Conservation (phyloP, 2,797 vertebrate genomes). For the Erpetoichthys calabaricus region DNA sequence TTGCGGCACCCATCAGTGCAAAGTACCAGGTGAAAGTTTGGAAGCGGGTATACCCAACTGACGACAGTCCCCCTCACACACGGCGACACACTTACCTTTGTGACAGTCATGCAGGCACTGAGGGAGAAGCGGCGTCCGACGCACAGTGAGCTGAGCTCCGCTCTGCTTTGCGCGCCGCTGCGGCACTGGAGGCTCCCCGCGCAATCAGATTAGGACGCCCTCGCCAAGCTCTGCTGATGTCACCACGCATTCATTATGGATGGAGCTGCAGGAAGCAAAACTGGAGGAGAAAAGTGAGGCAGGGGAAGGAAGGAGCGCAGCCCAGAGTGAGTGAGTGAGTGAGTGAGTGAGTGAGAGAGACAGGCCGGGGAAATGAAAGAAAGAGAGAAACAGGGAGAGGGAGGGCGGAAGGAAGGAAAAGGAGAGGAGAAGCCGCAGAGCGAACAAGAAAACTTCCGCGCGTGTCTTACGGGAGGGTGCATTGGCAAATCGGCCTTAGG, state of each 20-base stretch:
- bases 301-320: constrained; percentile 16
- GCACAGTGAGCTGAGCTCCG: constrained; percentile 3
- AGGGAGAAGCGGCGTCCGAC: constrained; percentile 42
- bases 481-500: background rate
- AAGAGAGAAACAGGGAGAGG: constrained; percentile 5
- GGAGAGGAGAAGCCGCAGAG: constrained; percentile 1
- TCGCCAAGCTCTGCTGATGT: constrained; percentile 29
- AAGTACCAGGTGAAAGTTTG: background rate
- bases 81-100: constrained; percentile 61
- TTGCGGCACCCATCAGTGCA: no score
- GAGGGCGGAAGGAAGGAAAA: constrained; percentile 9
- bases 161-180: constrained; percentile 3
- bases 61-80: constrained; percentile 4
- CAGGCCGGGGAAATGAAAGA: constrained; percentile 21
- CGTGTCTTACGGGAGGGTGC: constrained; percentile 5
- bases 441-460: background rate
- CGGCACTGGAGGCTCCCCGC: constrained; percentile 1
- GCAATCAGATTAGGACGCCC: constrained; percentile 32
- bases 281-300: constrained; percentile 5
- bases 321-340: constrained; percentile 11
- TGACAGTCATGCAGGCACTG: constrained; percentile 86
- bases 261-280: constrained; percentile 23
- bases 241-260: constrained; percentile 35
- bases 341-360: constrained; percentile 7
- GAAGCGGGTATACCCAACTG: background rate